phyloP scores from a whole-genome alignment of 2,888 invertebrate genomes.

The Chrysolina americana region DNA sequence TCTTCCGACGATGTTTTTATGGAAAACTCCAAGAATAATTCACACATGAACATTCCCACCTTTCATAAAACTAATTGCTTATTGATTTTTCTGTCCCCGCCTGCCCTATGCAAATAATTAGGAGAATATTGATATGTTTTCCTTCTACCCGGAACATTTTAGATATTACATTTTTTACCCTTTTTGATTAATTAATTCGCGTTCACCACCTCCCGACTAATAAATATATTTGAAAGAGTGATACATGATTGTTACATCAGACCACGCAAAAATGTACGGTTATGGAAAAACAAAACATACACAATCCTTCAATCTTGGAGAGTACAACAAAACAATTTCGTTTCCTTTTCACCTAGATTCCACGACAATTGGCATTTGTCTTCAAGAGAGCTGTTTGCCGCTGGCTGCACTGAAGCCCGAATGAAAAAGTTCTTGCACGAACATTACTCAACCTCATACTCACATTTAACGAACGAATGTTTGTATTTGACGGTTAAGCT shows the following conservation, averaged over 20 bases:
- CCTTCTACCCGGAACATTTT: slow-evolving; percentile 6
- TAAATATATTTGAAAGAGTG: not conserved
- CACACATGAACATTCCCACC: not conserved
- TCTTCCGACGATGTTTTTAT: not conserved
- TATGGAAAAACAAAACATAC: not conserved
- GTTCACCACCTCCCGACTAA: not conserved
- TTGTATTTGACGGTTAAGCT: not conserved
- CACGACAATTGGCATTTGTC: slow-evolving; percentile 11
- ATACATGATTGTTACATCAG: not conserved
- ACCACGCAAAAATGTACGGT: not conserved
- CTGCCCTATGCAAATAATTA: not conserved
- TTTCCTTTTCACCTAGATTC: slow-evolving; percentile 17
- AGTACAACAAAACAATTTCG: slow-evolving; percentile 3
- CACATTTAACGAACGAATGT: slow-evolving; percentile 14
- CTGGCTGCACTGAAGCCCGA: not conserved
- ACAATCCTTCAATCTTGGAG: slow-evolving; percentile 7
- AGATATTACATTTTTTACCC: slow-evolving; percentile 2
- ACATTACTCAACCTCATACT: slow-evolving; percentile 4
- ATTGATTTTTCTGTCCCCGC: slow-evolving; percentile 2
- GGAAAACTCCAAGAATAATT: not conserved
- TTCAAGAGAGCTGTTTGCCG: slow-evolving; percentile 14
- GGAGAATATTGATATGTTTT: slow-evolving; percentile 3
- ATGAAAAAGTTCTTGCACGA: slow-evolving; percentile 10
- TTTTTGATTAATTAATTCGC: not conserved
- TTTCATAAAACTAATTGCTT: not conserved